phyloP scores from a whole-genome alignment of 92 coral and sea anemone genomes.

The Epizoanthus illoricatus region DNA sequence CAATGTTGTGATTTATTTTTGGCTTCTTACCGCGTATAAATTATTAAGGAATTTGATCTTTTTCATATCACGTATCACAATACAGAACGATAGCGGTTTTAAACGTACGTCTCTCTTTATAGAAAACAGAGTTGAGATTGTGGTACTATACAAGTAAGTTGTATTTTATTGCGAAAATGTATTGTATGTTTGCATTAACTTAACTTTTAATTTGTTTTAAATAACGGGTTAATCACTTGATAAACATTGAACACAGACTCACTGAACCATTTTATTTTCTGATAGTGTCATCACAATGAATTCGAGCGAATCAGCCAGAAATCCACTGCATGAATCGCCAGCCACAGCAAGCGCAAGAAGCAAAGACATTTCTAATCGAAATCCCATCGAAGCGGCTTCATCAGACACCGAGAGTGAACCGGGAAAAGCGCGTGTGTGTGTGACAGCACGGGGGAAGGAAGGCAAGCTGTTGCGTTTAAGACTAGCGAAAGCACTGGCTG shows the following conservation, averaged over 20 bases:
- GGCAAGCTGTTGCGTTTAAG: slow-evolving; percentile 46
- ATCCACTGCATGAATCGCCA: background rate
- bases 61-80: background rate
- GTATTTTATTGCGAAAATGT: background rate
- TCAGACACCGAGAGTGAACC: background rate
- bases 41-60: slow-evolving; percentile 24
- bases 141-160: background rate
- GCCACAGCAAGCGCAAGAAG: background rate
- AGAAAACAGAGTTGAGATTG: background rate
- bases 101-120: background rate
- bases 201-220: slow-evolving; percentile 23
- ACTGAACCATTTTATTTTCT: background rate
- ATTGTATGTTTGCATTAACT: slow-evolving; percentile 17
- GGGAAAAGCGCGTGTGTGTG: background rate
- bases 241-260: slow-evolving; percentile 14
- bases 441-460: slow-evolving; percentile 48
- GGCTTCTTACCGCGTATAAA: slow-evolving; percentile 23
- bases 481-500: slow-evolving; percentile 54
- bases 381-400: background rate
- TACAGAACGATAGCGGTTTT: background rate
- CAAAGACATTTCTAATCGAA: background rate
- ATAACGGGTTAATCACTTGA: background rate
- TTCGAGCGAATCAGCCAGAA: slow-evolving; percentile 7
- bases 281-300: slow-evolving; percentile 11
- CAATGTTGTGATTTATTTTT: background rate